Percentiles rank a stretch among this genome's conserved stretches.
Conservation (phyloP, 2,888 invertebrate species). For the Acanthosoma haemorrhoidale region DNA sequence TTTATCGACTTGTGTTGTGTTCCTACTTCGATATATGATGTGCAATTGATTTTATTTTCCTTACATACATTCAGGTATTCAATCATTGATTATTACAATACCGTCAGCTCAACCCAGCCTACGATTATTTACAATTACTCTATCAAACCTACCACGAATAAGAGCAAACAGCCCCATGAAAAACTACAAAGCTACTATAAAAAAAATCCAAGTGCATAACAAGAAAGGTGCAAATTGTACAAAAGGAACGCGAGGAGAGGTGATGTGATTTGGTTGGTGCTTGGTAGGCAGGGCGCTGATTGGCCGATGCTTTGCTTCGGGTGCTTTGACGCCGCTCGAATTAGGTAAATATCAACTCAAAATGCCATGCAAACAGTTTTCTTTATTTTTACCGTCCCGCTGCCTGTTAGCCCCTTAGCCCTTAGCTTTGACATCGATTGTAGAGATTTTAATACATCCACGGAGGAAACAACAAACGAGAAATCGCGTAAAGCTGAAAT, state of each 20-base stretch:
- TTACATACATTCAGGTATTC: too few species aligned
- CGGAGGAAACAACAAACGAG: too few species aligned
- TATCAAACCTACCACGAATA: too few species aligned
- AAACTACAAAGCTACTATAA: not conserved
- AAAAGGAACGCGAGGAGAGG: slow-evolving; percentile 11
- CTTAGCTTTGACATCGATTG: slow-evolving; percentile 12
- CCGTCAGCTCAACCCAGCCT: too few species aligned
- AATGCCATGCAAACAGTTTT: slow-evolving; percentile 26
- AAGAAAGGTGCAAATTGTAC: slow-evolving; percentile 13
- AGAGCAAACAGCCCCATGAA: too few species aligned
- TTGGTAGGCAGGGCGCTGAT: not conserved
- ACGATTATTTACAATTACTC: too few species aligned
- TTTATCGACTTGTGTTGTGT: too few species aligned
- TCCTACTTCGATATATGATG: too few species aligned
- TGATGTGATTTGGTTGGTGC: not conserved
- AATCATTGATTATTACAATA: too few species aligned
- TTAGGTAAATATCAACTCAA: slow-evolving; percentile 19
- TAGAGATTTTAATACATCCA: too few species aligned
- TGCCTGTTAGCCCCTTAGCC: not conserved
- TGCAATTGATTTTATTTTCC: too few species aligned
- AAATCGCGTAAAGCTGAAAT: too few species aligned
- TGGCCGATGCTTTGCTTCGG: not conserved
- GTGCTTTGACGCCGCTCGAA: slow-evolving; percentile 4
- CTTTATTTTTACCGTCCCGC: not conserved
- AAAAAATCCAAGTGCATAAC: not conserved